These are phyloP conservation scores for Halichoerus grypus DNA, from an alignment of 2,113 vertebrate species.

Conservation along the genomic window DNA sequence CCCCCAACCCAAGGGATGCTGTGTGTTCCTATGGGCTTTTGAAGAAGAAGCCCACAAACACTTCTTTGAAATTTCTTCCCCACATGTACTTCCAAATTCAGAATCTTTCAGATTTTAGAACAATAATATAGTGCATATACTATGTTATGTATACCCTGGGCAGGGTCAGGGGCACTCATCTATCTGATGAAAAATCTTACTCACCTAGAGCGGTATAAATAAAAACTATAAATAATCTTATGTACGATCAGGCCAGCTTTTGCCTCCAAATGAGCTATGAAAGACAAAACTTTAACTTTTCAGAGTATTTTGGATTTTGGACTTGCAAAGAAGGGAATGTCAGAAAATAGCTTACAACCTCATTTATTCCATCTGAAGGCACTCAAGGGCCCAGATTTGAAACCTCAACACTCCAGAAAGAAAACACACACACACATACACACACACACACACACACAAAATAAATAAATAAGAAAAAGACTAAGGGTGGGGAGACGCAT, in stretches of 20 bases:
- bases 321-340: not conserved
- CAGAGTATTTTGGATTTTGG: slow-evolving; percentile 1
- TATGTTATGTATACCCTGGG: not conserved
- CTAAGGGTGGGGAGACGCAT: not conserved
- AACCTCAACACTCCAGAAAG: not conserved
- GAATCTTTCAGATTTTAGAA: not conserved
- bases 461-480: not conserved
- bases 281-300: not conserved
- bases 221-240: not conserved
- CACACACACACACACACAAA: not conserved
- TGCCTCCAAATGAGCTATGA: slow-evolving; percentile 30
- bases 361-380: slow-evolving; percentile 3
- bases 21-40: not conserved
- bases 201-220: not conserved
- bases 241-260: not conserved
- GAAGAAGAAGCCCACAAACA: not conserved
- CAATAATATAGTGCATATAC: not conserved
- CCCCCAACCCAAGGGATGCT: not conserved
- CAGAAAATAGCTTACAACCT: not conserved
- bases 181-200: not conserved
- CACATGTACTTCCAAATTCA: slow-evolving; percentile 17
- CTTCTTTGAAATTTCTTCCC: not conserved
- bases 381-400: not conserved
- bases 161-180: not conserved
- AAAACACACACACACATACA: not conserved